Evolutionary conservation across 2,888 invertebrate genomes (phyloP), one percentile per base, ranked within the genome.

Genomic region (Epinotia nisella): DNA sequence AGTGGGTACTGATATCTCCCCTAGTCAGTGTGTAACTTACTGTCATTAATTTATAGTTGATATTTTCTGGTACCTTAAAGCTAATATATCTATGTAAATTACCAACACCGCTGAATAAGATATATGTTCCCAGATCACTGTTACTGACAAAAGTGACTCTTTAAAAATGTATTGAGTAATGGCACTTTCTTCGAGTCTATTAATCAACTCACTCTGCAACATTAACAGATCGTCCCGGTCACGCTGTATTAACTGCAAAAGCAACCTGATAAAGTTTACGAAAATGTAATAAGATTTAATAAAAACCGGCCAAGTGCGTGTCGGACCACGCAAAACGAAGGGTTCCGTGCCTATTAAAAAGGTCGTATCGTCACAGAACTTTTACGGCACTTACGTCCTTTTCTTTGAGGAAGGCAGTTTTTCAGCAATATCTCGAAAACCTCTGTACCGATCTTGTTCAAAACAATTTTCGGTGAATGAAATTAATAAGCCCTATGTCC

Each of bases 171-270:
- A 69, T 60, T 60, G 51, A 69, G 19, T 69, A 69, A 69, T 60
- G 60, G 60, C 15, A 60, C 51, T 51, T 60, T 17, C 15, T 35
- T 21, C 60, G 60, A 53, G 60, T 53, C 69, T 35, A 69, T 69
- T 60, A 60, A 69, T 69, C 69, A 69, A 45, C 51, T 69, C n/a
- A 49, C 67, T 59, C 60, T 69, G 39, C 53, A 69, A 53, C 60
- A 60, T 69, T 69, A 60, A 60, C 13, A 15, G 3, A 45, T 3
- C 3, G 45, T 45, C 13, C 45, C 45, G 45, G 15, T 15, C 15
- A 45, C 45, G 45, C 45, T 15, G 45, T 49, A 29, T 29, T 29
- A 49, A n/a, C n/a, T n/a, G 45, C 45, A 49, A 49, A 49, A n/a
- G 4, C 15, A 49, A 49, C 45, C 45, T 45, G n/a, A n/a, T 49